Base-by-base conservation (phyloP, 2,888 invertebrate genomes). In the Gisinianus flammeolus region DNA sequence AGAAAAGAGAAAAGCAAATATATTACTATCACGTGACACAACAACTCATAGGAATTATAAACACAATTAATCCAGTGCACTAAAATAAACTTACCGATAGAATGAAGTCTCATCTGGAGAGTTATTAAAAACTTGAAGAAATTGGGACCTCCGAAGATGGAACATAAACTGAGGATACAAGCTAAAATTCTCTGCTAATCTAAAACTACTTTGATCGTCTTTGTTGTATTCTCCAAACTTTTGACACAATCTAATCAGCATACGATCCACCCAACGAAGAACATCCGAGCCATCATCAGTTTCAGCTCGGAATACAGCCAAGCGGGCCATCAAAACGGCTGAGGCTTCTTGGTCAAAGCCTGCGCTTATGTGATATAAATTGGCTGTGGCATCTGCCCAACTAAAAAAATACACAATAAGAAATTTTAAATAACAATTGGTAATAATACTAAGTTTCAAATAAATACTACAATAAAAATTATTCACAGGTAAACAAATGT, bases 81-180 rank as follows among this genome's bases (percentile, higher is more conserved):
- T 35, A 35, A 35, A 35, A 35, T 22, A 19, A 19, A 19, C 33
- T 58, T 67, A 93, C 93, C 96, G 93, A 87, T 99, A 99, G 89
- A 96, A 99, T 28, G 97, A 96, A 19, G 98, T 99, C 89, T 99
- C 99, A 88, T 99, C 99, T 0, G 99, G 99, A 58, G 97, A 98
- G 90, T 99, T 99, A 89, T 99, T 99, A 89, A 99, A 99, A 67
- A 99, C 98, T 90, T 98, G 98, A 83, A 99, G 90, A 89, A 99
- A 99, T 89, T 98, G 99, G 31, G 98, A 99, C 84, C 99, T 91
- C 64, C 99, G 91, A 85, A 99, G 89, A 87, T 99, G 99, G 88
- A 98, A 99, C 98, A 99, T 98, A 88, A 99, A 99, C 88, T 99
- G 99, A 64, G 99, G 99, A 89, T 98, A 99, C 79, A 99, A 89